Evolutionary conservation across 2,113 vertebrate genomes (phyloP).

Genomic region (Vidua macroura): DNA sequence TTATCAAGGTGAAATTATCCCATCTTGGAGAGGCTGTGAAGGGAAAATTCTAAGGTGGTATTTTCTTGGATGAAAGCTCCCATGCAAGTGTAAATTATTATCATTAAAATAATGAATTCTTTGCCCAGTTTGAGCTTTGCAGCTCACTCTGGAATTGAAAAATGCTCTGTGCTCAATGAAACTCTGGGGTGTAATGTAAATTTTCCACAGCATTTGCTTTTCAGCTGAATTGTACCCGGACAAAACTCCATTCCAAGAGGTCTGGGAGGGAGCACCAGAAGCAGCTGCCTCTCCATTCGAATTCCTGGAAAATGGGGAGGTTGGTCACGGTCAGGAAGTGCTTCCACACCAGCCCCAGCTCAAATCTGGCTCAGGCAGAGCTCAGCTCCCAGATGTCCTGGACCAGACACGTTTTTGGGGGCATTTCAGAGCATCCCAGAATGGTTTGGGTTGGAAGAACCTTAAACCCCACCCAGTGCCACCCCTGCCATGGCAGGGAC

Average conservation of each 20-base stretch:
- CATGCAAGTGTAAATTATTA: constrained; percentile 61
- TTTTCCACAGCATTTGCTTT: neutral
- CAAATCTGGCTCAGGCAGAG: neutral
- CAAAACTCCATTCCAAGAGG: neutral
- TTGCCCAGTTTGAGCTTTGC: constrained; percentile 11
- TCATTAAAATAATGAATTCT: constrained; percentile 60
- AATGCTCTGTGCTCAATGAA: constrained; percentile 2
- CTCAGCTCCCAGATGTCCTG: neutral
- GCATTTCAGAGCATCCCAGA: neutral
- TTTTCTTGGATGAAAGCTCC: constrained; percentile 61
- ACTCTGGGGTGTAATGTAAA: neutral
- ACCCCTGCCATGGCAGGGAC: neutral
- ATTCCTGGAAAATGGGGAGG: neutral
- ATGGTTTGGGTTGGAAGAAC: neutral
- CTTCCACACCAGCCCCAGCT: neutral
- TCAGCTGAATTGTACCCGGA: neutral
- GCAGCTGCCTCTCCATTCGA: rapidly evolving
- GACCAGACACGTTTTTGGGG: rapidly evolving
- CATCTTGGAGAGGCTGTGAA: constrained; percentile 1
- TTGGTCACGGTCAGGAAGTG: rapidly evolving
- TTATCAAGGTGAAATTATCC: constrained; percentile 55
- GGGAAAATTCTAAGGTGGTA: constrained; percentile 15
- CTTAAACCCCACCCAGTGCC: rapidly evolving
- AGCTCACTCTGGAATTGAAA: constrained; percentile 15
- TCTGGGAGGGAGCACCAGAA: neutral